phyloP scores from a whole-genome alignment of 1,140 invertebrate species.

The Charaxes varanes region DNA sequence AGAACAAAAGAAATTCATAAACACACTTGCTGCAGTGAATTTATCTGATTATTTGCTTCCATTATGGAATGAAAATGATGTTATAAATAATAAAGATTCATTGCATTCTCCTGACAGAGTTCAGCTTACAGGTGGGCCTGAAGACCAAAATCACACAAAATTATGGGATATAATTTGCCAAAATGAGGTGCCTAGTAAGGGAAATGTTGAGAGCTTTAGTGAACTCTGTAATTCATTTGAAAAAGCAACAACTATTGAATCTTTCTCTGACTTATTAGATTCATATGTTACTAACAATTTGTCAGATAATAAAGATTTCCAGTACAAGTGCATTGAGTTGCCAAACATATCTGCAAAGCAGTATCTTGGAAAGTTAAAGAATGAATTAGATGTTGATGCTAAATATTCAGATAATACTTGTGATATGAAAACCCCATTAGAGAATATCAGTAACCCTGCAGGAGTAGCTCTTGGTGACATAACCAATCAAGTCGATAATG shows the following conservation, averaged over 20 bases:
- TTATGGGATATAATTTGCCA: conserved; percentile 33
- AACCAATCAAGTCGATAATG: no score
- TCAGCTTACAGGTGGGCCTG: conserved; percentile 80
- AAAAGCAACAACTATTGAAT: conserved; percentile 24
- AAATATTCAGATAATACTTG: background rate
- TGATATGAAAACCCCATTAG: conserved; percentile 1
- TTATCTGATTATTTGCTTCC: conserved; percentile 29
- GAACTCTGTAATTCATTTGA: conserved; percentile 31
- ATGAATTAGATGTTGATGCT: conserved; percentile 1
- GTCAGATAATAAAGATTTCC: background rate
- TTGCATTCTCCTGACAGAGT: no score
- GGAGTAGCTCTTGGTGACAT: no score
- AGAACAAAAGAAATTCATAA: conserved; percentile 76
- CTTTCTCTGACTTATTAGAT: conserved; percentile 36
- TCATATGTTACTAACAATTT: conserved; percentile 23
- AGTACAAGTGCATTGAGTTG: conserved; percentile 8
- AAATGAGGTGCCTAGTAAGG: conserved; percentile 5
- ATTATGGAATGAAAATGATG: conserved; percentile 38
- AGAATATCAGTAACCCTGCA: no score
- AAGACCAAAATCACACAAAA: conserved; percentile 60
- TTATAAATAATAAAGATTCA: conserved; percentile 7
- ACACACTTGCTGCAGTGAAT: conserved; percentile 65
- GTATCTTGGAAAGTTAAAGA: background rate
- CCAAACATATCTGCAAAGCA: conserved; percentile 1
- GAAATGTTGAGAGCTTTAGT: conserved; percentile 34